Evolutionary conservation across 2,113 vertebrate species (phyloP).

Genomic region (Cochlearius cochlearius): DNA sequence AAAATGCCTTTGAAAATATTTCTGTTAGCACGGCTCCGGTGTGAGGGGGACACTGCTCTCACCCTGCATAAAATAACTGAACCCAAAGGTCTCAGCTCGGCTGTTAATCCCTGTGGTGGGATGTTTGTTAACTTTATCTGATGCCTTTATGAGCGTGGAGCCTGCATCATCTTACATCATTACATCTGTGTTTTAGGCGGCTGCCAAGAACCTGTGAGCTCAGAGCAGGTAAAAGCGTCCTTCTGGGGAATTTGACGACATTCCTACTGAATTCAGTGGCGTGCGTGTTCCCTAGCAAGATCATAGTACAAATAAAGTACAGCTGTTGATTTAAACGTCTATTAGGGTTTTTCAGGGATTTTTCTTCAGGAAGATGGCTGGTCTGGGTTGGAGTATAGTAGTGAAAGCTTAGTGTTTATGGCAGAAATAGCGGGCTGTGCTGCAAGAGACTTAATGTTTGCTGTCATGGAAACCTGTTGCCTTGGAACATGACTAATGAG

Average conservation of each 20-base stretch:
- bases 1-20: neutral
- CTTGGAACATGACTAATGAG: conserved; percentile 59
- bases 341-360: neutral
- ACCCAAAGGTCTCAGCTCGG: neutral
- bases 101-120: neutral
- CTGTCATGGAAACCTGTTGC: conserved; percentile 70
- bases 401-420: neutral
- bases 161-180: neutral
- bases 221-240: neutral
- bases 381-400: neutral
- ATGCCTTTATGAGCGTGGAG: neutral
- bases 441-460: conserved; percentile 45
- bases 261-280: neutral
- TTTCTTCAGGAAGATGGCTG: neutral
- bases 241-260: neutral
- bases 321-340: neutral
- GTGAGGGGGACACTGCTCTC: neutral
- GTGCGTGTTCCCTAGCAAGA: neutral
- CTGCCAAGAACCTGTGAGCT: neutral
- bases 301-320: neutral
- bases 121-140: neutral
- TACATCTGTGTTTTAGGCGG: neutral
- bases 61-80: neutral
- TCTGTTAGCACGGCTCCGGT: neutral
- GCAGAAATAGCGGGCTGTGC: conserved; percentile 8